Evolutionary conservation across 2,113 vertebrate genomes (phyloP), one percentile per base, ranked within the genome.

Genomic region (Protomyctophum bolini): DNA sequence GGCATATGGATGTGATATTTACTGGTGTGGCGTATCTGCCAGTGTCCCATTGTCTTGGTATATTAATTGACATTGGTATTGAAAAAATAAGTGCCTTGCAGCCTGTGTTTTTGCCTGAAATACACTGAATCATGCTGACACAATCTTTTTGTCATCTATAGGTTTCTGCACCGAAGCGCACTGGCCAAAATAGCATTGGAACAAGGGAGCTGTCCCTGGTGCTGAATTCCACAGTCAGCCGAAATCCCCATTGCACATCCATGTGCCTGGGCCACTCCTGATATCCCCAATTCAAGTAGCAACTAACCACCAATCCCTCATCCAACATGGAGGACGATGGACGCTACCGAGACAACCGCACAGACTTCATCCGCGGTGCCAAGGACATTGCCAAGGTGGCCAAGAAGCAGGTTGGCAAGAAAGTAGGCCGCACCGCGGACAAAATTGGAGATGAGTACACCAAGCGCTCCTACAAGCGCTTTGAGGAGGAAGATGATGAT

Each of bases 331-430:
- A 99, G 0, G 97, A 98, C 70, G 93, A 92, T 45, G 83, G 81
- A 11, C 80, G 92, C 51, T 97, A 96, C 89, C 89, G 94, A 77
- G 97, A 99, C 83, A 41, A 72, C 48, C 94, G 97, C 74, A 93
- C 95, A 1, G 97, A 97, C n/a, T 98, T 99, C 88, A 96, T 99
- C 88, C 96, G 96, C 0, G 96, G 97, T 0, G 97, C 97, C 73
- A 97, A 98, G 81, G 97, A 99, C 93, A 98, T 99, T 0, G 97
- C 97, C 82, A 98, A 98, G 83, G 97, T 98, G 68, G 95, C 97
- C 85, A 96, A 99, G 88, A 95, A 94, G 64, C 97, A 98, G 0
- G 96, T 98, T 0, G 89, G 96, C 78, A 98, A 97, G 90, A 98
- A 98, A 81, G 92, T 98, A 62, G 95, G 94, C 41, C 94, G 94